Evolutionary conservation across 1,140 invertebrate genomes (phyloP).

Genomic region (Apolygus lucorum): DNA sequence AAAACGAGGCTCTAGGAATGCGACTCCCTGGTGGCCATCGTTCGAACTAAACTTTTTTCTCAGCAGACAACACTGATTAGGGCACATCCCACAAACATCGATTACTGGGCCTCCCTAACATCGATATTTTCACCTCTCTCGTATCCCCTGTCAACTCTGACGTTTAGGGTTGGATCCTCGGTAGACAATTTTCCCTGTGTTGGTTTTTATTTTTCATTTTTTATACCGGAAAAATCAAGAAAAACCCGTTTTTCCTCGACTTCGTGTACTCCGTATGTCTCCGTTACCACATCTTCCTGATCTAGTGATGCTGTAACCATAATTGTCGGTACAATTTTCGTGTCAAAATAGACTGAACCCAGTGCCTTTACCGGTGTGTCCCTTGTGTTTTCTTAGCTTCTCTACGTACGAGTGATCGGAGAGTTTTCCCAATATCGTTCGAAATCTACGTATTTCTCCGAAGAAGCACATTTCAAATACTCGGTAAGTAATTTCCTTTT

Average conservation of each 20-base stretch:
- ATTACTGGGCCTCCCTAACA: too few relatives aligned
- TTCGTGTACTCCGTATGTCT: neutral
- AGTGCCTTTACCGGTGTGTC: slow-evolving; percentile 16
- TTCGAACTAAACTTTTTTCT: too few relatives aligned
- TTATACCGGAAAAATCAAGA: slow-evolving; percentile 6
- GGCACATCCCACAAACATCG: too few relatives aligned
- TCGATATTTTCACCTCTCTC: slow-evolving; percentile 13
- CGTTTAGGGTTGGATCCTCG: slow-evolving; percentile 12
- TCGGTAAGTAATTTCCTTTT: neutral
- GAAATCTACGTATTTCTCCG: neutral
- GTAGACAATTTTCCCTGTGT: neutral
- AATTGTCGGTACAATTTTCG: slow-evolving; percentile 10
- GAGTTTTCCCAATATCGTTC: neutral
- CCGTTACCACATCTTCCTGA: neutral
- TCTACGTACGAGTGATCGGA: neutral
- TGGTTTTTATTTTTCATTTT: slow-evolving; percentile 14
- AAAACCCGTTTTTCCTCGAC: neutral
- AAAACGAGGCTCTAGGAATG: too few relatives aligned
- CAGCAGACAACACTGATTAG: neutral
- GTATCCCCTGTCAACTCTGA: slow-evolving; percentile 8
- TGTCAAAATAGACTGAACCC: slow-evolving; percentile 16
- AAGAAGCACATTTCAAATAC: neutral
- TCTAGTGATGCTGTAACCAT: slow-evolving; percentile 2
- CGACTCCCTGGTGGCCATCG: too few relatives aligned
- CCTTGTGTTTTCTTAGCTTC: slow-evolving; percentile 7